Base-by-base conservation (phyloP, 2,113 vertebrate genomes). In the Onychostoma macrolepis region DNA sequence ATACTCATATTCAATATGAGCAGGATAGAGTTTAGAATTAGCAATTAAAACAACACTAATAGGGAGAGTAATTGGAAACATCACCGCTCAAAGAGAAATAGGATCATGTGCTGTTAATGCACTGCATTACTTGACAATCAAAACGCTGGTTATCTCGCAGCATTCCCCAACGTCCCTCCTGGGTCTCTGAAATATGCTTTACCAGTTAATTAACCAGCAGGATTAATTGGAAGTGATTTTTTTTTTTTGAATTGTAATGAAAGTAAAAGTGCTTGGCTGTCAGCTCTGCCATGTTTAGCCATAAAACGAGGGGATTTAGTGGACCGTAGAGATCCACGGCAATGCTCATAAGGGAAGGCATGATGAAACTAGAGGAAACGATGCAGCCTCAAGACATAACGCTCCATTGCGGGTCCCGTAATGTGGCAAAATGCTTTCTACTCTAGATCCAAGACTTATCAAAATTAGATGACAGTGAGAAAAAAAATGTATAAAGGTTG, bases 361-460 rank as follows among this genome's bases (percentile, higher is more conserved):
- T 91, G 89, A 91, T 86, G 89, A 85, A 91, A 91, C 89, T 50
- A 36, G 69, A 36, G 67, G 89, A 89, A 91, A 91, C 41, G 45
- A 65, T 75, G 61, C 36, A 53, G 86, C 53, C 63, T 84, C 50
- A 24, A 75, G 80, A 84, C 61, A 74, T 80, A 83, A 85, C 63
- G 56, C 78, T 85, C 71, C 26, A 80, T n/a, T n/a, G 48, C 19
- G 17, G 41, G 48, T 76, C 69, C n/a, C 79, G 38, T 78, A 80
- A 72, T 80, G 76, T 43, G 56, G 67, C 6, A 77, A 43, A 87
- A 65, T 48, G 50, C 63, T 38, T 84, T 65, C 36, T 21, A 13
- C 26, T 83, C 50, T 45, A 67, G n/a, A 87, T 82, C 69, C 50
- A 63, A 71, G 58, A 50, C 58, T 65, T 50, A 65, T 87, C 28